Evolutionary conservation across 1,140 invertebrate species (phyloP).

Genomic region (Pollicipes pollicipes): DNA sequence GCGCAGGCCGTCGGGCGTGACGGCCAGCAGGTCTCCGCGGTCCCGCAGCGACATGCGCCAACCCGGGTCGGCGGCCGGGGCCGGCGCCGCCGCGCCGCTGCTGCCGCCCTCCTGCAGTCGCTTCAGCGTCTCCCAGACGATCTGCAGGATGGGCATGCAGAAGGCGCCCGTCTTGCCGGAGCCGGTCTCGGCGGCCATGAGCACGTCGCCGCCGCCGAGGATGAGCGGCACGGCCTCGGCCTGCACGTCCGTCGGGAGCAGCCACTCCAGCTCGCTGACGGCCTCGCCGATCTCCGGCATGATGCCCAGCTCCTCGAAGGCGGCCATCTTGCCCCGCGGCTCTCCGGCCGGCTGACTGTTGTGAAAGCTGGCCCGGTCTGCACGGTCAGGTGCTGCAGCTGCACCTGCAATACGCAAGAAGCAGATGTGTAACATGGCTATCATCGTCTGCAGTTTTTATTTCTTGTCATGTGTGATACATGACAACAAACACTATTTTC

Average conservation of each 20-base stretch:
- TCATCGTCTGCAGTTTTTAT: no score
- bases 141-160: constrained; percentile 92
- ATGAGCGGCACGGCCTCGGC: constrained; percentile 95
- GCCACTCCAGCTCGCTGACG: constrained; percentile 94
- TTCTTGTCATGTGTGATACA: no score
- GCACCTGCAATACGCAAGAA: no score
- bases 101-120: constrained; percentile 47
- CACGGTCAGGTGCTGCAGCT: no score
- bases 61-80: constrained; percentile 27
- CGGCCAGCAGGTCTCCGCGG: constrained; percentile 64
- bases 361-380: no score
- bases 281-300: constrained; percentile 83
- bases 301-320: constrained; percentile 67
- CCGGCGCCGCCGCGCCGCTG: neutral
- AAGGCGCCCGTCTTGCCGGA: constrained; percentile 98
- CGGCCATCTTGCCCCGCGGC: no score
- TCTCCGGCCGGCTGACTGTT: no score
- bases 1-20: constrained; percentile 74
- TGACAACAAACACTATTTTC: no score
- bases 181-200: constrained; percentile 99
- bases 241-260: constrained; percentile 94
- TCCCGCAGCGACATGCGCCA: constrained; percentile 81
- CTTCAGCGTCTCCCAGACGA: constrained; percentile 92
- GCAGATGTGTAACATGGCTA: no score
- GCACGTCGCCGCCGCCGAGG: constrained; percentile 92